Evolutionary conservation across 1,140 invertebrate species (phyloP).

Genomic region (Lethocerus indicus): DNA sequence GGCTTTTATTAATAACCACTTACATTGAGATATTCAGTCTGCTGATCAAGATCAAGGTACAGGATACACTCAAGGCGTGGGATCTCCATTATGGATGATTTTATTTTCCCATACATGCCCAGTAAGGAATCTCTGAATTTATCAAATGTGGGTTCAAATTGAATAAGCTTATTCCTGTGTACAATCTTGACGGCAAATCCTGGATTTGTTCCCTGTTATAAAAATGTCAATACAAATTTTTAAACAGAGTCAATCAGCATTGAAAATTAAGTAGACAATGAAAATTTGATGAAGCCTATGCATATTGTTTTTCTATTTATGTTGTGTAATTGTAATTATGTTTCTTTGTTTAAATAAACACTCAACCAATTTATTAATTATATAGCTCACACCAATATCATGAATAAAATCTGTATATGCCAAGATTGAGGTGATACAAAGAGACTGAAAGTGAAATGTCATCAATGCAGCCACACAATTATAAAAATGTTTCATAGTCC

Average conservation of each 20-base stretch:
- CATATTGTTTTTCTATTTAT: too few relatives aligned
- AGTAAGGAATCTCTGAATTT: conserved; percentile 50
- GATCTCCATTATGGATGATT: conserved; percentile 44
- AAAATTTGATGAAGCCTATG: too few relatives aligned
- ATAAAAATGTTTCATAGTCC: conserved; percentile 55
- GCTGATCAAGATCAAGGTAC: conserved; percentile 34
- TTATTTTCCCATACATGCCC: conserved; percentile 52
- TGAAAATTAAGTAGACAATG: too few relatives aligned
- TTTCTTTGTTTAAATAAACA: too few relatives aligned
- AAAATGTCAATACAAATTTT: too few relatives aligned
- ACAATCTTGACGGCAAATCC: conserved; percentile 57
- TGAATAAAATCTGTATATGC: conserved; percentile 62
- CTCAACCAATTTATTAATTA: too few relatives aligned
- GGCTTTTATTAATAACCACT: too few relatives aligned
- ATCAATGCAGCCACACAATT: conserved; percentile 71
- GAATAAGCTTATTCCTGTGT: conserved; percentile 44
- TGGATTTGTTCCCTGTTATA: conserved; percentile 29
- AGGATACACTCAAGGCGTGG: conserved; percentile 56
- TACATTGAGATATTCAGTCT: conserved; percentile 5
- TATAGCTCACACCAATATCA: conserved; percentile 45
- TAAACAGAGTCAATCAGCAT: too few relatives aligned
- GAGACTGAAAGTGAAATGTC: conserved; percentile 63
- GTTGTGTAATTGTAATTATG: too few relatives aligned
- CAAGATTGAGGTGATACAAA: conserved; percentile 61
- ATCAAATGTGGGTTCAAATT: conserved; percentile 65